Conservation (phyloP, 2,888 invertebrate genomes). For the Eilema griseolum region DNA sequence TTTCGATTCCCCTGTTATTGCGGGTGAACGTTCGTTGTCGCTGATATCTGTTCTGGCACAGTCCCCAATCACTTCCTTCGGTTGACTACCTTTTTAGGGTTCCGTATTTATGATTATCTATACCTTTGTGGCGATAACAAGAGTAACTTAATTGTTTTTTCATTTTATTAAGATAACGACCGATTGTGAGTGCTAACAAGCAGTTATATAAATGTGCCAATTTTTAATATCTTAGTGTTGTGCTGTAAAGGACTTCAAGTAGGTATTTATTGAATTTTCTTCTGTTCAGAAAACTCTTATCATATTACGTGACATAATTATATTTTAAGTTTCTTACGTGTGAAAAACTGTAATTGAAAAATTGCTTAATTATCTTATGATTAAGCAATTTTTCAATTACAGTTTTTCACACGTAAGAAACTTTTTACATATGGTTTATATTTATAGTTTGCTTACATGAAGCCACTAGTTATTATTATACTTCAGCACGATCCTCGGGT, state of each 20-base stretch:
- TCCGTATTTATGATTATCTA: slow-evolving; percentile 2
- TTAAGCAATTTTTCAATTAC: neutral
- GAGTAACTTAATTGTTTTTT: neutral
- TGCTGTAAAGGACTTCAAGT: too few relatives aligned
- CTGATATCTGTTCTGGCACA: slow-evolving; percentile 9
- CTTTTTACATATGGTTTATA: too few relatives aligned
- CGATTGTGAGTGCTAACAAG: neutral
- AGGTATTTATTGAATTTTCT: neutral
- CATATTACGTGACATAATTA: too few relatives aligned
- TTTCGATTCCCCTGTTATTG: slow-evolving; percentile 32
- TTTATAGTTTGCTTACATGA: neutral
- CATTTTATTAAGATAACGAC: neutral
- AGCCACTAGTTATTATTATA: neutral
- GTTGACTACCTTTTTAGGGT: slow-evolving; percentile 2
- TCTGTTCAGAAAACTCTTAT: neutral
- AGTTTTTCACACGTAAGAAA: too few relatives aligned
- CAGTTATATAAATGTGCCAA: neutral
- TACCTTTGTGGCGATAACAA: neutral
- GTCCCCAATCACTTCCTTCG: neutral
- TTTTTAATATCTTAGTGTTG: neutral
- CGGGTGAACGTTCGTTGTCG: slow-evolving; percentile 15
- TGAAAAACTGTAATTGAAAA: too few relatives aligned
- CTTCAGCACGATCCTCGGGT: neutral
- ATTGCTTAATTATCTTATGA: too few relatives aligned
- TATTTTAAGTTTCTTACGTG: too few relatives aligned